A percentile compares a stretch with the other conserved stretches of the same genome.
Conservation (phyloP, 2,797 vertebrate species). For the Gymnodraco acuticeps region DNA sequence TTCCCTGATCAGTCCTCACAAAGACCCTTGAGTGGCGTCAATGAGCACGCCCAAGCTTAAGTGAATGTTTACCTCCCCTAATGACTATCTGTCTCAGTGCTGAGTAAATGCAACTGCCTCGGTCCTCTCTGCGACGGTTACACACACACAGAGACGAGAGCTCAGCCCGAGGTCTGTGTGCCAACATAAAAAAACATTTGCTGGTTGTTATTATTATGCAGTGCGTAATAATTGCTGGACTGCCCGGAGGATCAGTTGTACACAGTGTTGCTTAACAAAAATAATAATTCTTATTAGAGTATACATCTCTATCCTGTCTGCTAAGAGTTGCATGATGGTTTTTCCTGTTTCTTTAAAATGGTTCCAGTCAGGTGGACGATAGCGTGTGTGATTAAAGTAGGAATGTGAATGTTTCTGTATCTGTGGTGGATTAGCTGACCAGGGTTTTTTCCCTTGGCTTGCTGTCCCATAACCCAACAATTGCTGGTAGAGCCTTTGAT, state of each 20-base stretch:
- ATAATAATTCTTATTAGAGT: neutral
- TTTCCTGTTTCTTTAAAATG: neutral
- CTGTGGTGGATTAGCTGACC: slow-evolving; percentile 15
- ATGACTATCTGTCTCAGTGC: slow-evolving; percentile 81
- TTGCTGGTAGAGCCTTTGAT: neutral
- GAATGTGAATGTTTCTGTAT: slow-evolving; percentile 26
- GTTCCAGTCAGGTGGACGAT: slow-evolving; percentile 13
- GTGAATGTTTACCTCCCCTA: slow-evolving; percentile 85
- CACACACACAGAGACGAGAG: slow-evolving; percentile 44
- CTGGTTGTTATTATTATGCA: slow-evolving; percentile 46
- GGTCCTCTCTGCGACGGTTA: slow-evolving; percentile 44
- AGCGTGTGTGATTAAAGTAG: slow-evolving; percentile 1
- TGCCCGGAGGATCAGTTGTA: neutral
- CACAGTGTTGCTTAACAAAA: neutral
- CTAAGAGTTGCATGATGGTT: neutral
- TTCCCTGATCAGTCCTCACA: slow-evolving; percentile 78
- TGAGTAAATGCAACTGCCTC: slow-evolving; percentile 74
- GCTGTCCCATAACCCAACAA: neutral
- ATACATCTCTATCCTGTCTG: neutral
- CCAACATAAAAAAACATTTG: slow-evolving; percentile 34
- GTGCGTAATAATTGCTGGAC: slow-evolving; percentile 28
- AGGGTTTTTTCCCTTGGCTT: neutral
- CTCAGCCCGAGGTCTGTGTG: slow-evolving; percentile 32
- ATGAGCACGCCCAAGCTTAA: slow-evolving; percentile 79
- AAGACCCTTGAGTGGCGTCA: slow-evolving; percentile 79